These are phyloP conservation scores for Latrodectus hesperus DNA, from an alignment of 2,888 invertebrate species.

Conservation along the genomic window DNA sequence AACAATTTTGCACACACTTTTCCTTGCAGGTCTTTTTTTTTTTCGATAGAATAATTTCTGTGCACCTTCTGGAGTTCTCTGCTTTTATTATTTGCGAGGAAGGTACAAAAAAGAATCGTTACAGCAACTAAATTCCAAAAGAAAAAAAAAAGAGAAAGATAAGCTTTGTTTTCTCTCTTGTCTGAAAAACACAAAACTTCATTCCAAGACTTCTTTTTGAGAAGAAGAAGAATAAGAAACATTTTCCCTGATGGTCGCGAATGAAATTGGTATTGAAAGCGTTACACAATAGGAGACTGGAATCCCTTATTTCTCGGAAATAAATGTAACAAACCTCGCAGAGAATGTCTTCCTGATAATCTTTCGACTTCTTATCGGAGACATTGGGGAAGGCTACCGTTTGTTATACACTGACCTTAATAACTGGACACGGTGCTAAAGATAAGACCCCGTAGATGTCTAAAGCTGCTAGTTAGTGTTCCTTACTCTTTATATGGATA, in stretches of 20 bases:
- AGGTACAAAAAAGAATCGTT: background rate
- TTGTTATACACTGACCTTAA: conserved; percentile 54
- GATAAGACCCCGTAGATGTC: conserved; percentile 31
- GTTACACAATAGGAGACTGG: background rate
- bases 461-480: conserved; percentile 11
- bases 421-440: conserved; percentile 41
- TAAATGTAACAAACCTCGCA: conserved; percentile 13
- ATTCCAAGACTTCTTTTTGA: background rate
- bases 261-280: background rate
- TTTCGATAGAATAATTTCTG: too few relatives aligned
- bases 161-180: background rate
- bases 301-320: background rate
- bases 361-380: conserved; percentile 34
- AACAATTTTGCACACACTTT: too few relatives aligned
- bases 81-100: background rate
- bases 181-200: background rate
- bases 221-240: background rate
- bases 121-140: background rate
- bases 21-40: too few relatives aligned
- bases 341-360: conserved; percentile 26
- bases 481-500: background rate
- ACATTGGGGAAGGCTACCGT: conserved; percentile 10
- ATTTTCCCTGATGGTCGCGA: background rate
- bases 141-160: background rate
- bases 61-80: background rate